phyloP scores from a whole-genome alignment of 2,888 invertebrate species.

The Eilema griseolum region DNA sequence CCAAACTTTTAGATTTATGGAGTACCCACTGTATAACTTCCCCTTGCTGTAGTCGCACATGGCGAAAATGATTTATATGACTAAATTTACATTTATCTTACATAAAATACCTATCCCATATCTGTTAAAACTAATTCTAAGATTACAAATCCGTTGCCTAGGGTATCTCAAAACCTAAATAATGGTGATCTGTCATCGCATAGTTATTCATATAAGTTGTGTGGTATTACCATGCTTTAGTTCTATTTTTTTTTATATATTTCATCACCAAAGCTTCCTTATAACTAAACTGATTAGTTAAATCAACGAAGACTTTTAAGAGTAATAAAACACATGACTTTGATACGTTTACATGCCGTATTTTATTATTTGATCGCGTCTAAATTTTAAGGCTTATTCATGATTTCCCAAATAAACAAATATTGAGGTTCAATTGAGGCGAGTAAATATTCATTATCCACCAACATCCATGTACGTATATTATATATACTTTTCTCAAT shows the following conservation, averaged over 20 bases:
- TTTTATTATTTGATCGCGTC: too few relatives aligned
- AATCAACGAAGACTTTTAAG: too few relatives aligned
- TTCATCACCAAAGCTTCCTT: too few relatives aligned
- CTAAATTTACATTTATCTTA: slow-evolving; percentile 64
- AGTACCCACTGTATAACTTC: slow-evolving; percentile 57
- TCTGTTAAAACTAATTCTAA: slow-evolving; percentile 57
- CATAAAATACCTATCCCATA: slow-evolving; percentile 49
- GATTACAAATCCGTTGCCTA: slow-evolving; percentile 31
- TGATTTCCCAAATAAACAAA: slow-evolving; percentile 48
- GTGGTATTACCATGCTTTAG: too few relatives aligned
- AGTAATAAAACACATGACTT: too few relatives aligned
- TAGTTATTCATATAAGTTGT: too few relatives aligned
- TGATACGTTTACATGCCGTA: too few relatives aligned
- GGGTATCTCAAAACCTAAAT: too few relatives aligned
- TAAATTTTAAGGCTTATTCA: slow-evolving; percentile 28
- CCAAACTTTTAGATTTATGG: slow-evolving; percentile 76
- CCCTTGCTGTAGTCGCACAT: slow-evolving; percentile 58
- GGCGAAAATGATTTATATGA: slow-evolving; percentile 65
- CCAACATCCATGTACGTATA: neutral
- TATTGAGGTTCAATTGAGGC: slow-evolving; percentile 64
- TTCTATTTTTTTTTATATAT: too few relatives aligned
- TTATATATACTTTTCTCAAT: too few relatives aligned
- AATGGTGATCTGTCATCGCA: too few relatives aligned
- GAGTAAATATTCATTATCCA: slow-evolving; percentile 50
- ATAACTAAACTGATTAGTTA: too few relatives aligned